These are phyloP conservation scores for Listronotus bonariensis DNA, from an alignment of 1,140 invertebrate genomes.

Conservation along the genomic window DNA sequence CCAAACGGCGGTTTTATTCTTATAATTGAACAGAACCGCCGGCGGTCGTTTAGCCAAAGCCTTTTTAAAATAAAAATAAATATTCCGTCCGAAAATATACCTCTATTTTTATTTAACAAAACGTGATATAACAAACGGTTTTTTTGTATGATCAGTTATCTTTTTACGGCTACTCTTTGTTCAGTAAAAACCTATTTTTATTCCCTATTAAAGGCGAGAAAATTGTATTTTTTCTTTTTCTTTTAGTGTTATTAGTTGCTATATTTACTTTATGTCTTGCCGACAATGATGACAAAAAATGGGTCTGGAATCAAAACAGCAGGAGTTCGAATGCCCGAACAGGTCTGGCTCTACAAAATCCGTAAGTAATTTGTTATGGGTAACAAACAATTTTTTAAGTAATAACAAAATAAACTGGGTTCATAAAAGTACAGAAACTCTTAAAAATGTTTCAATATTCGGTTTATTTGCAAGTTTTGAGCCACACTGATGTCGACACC, in stretches of 20 bases:
- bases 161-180: background rate
- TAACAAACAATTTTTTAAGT: no score
- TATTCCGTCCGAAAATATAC: no score
- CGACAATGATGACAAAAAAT: conserved; percentile 47
- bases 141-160: background rate
- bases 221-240: conserved; percentile 9
- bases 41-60: no score
- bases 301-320: conserved; percentile 54
- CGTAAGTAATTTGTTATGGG: conserved; percentile 7
- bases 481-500: no score
- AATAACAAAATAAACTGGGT: no score
- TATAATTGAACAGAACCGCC: no score
- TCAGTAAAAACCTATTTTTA: conserved; percentile 1
- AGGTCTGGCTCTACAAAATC: conserved; percentile 19
- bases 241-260: conserved; percentile 18
- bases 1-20: no score
- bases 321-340: conserved; percentile 29
- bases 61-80: no score
- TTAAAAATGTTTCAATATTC: no score
- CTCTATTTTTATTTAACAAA: background rate
- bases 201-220: background rate
- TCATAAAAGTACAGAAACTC: no score
- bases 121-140: background rate
- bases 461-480: no score
- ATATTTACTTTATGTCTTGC: conserved; percentile 3